A percentile compares a stretch with the other conserved stretches of the same genome.
Evolutionary conservation across 2,888 invertebrate species (phyloP).

Genomic region (Mycalesis mineus): DNA sequence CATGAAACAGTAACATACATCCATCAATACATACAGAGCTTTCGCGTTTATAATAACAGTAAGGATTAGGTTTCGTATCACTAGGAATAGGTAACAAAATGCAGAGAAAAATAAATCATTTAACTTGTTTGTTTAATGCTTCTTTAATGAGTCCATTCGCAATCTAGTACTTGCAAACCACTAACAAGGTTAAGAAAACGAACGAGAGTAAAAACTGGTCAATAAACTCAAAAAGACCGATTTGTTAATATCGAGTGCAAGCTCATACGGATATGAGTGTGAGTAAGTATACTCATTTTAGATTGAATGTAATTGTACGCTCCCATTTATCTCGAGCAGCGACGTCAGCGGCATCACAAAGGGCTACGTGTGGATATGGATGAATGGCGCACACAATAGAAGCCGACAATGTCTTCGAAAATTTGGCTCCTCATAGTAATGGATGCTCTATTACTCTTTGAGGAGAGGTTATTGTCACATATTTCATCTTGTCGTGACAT

Average conservation of each 20-base stretch:
- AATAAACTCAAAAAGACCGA: background rate
- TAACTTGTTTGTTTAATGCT: background rate
- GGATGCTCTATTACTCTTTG: conserved; percentile 30
- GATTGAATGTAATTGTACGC: conserved; percentile 60
- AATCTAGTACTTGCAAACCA: too few relatives aligned
- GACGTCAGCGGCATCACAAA: conserved; percentile 64
- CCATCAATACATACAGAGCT: too few relatives aligned
- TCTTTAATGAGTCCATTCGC: too few relatives aligned
- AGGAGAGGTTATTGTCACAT: conserved; percentile 22
- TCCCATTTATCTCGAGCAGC: conserved; percentile 64
- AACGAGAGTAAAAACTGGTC: background rate
- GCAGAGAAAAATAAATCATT: background rate
- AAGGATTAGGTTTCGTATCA: too few relatives aligned
- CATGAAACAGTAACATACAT: too few relatives aligned
- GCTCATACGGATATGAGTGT: conserved; percentile 23
- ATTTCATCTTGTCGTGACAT: conserved; percentile 19
- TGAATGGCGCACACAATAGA: conserved; percentile 48
- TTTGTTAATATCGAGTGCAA: background rate
- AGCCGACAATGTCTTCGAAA: conserved; percentile 31
- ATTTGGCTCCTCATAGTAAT: conserved; percentile 32
- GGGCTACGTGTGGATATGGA: conserved; percentile 57
- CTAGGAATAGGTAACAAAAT: too few relatives aligned
- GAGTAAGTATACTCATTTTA: conserved; percentile 41
- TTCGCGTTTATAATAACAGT: too few relatives aligned
- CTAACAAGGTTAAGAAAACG: background rate